Base-by-base conservation (phyloP, 2,113 vertebrate genomes). In the Puffinus mauretanicus region DNA sequence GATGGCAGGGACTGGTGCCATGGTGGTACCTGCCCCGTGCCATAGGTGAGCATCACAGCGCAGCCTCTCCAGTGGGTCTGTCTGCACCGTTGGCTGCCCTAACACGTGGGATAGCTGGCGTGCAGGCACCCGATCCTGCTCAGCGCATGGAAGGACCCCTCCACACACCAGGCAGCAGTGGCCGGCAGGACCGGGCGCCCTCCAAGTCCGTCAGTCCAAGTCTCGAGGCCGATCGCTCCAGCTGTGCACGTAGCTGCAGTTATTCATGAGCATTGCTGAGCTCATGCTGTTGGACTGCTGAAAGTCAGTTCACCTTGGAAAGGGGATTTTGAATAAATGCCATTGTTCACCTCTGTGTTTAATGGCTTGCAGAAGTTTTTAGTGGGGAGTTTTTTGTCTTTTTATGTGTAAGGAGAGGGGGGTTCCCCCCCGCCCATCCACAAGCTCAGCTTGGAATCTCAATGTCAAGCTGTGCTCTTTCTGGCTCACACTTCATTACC, bases 161-260 rank as follows among this genome's bases (percentile, higher is more conserved):
- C 6, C 32, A 16, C 1, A 4, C n/a, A 10, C 4, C 6, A 2
- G 44, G 44, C 58, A 54, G 54, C 40, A 18, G 52, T 13, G 40
- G 18, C 51, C 24, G 61, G 25, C 26, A 54, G 77, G 7, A 2
- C 34, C 5, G 8, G 44, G 54, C 49, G 49, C 40, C 30, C 25
- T 47, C 12, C 75, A n/a, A 4, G 3, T 1, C 67, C 90, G 13
- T 13, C 32, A 34, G 67, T 11, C 27, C 46, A 34, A 62, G 62
- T 8, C 66, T 30, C 0, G 0, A 30, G 84, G 64, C 20, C 0
- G 0, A 4, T 34, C 2, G 9, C 47, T 58, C 16, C 7, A 21
- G 77, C 67, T 44, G 38, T 11, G 51, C 42, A 12, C 6, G 72
- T 1, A 32, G 67, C 55, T 81, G 72, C 32, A 77, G 52, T 26